Evolutionary conservation across 2,797 vertebrate genomes (phyloP).

Genomic region (Columba guinea): DNA sequence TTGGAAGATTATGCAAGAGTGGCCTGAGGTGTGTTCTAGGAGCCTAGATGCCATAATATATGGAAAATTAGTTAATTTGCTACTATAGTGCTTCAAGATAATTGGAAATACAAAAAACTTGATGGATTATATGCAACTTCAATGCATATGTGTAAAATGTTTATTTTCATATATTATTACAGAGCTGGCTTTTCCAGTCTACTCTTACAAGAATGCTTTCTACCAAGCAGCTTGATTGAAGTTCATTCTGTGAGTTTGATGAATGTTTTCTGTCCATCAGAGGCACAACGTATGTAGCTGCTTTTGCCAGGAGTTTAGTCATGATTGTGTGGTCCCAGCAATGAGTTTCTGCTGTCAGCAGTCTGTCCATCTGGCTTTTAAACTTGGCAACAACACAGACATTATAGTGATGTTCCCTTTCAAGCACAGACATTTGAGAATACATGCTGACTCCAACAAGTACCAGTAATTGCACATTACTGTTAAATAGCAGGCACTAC

Average conservation of each 20-base stretch:
- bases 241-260: neutral
- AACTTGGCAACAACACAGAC: neutral
- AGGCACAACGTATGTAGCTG: neutral
- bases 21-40: neutral
- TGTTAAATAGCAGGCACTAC: neutral
- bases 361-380: neutral
- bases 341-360: neutral
- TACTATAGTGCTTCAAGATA: neutral
- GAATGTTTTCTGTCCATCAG: neutral
- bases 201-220: neutral
- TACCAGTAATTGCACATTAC: neutral
- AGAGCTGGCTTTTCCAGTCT: neutral
- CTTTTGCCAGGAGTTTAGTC: neutral
- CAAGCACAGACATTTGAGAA: neutral
- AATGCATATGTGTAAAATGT: neutral
- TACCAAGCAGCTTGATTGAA: neutral
- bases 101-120: neutral
- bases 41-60: neutral
- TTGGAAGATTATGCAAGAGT: neutral
- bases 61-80: neutral
- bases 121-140: neutral
- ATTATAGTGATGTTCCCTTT: neutral
- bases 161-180: neutral
- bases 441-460: neutral
- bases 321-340: neutral